These are phyloP conservation scores for Artemia sinica DNA, from an alignment of 2,888 invertebrate genomes.

Conservation along the genomic window DNA sequence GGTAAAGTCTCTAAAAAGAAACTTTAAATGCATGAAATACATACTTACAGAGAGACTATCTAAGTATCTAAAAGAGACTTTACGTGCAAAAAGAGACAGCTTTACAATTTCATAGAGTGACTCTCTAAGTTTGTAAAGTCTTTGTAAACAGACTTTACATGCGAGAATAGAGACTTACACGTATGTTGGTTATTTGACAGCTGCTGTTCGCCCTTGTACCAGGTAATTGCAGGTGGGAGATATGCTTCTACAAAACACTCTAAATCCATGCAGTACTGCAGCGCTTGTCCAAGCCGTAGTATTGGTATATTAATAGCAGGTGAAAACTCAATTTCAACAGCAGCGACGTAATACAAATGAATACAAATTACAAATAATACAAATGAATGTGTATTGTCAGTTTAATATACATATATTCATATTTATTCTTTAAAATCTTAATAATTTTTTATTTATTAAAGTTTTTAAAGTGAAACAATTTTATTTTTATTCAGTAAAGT, in stretches of 20 bases:
- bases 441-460: no score
- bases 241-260: constrained; percentile 89
- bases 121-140: neutral
- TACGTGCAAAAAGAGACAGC: no score
- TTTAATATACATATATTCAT: no score
- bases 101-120: neutral
- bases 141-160: neutral
- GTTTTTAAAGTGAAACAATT: no score
- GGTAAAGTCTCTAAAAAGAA: no score
- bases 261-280: constrained; percentile 56
- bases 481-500: no score
- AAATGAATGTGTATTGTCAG: no score
- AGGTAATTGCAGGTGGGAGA: constrained; percentile 76
- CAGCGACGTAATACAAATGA: constrained; percentile 29
- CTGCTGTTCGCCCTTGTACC: constrained; percentile 63
- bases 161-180: constrained; percentile 32
- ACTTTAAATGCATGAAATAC: no score
- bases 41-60: no score
- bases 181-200: constrained; percentile 78
- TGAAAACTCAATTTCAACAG: constrained; percentile 72
- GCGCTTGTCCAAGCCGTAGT: constrained; percentile 64
- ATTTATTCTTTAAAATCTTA: no score
- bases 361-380: no score
- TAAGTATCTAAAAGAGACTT: no score
- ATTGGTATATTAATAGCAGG: constrained; percentile 67